Conservation (phyloP, 2,888 invertebrate species). For the Phyllotreta striolata region DNA sequence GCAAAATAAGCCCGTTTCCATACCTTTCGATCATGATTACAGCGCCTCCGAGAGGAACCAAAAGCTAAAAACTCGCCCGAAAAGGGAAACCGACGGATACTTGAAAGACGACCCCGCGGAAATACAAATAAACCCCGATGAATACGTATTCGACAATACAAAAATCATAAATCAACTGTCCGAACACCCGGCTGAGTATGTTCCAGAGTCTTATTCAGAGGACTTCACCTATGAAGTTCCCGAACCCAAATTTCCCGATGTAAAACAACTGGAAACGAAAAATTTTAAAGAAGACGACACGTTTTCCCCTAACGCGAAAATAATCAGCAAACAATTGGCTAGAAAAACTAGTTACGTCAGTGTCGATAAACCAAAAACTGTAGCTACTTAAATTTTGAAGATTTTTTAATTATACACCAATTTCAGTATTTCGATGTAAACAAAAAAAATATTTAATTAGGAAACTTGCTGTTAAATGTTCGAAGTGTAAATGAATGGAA, state of each 20-base stretch:
- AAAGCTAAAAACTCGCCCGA: slow-evolving; percentile 30
- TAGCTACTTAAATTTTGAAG: background rate
- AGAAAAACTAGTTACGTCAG: slow-evolving; percentile 42
- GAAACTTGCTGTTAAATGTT: background rate
- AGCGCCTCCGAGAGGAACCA: slow-evolving; percentile 50
- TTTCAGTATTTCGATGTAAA: too few relatives aligned
- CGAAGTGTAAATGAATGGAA: background rate
- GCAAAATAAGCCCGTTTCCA: slow-evolving; percentile 51
- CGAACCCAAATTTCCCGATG: slow-evolving; percentile 40
- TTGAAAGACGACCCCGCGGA: slow-evolving; percentile 18
- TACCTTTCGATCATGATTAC: slow-evolving; percentile 56
- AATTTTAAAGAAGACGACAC: slow-evolving; percentile 49
- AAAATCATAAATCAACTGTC: slow-evolving; percentile 20
- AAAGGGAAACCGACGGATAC: slow-evolving; percentile 25
- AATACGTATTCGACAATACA: slow-evolving; percentile 18
- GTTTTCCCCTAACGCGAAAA: slow-evolving; percentile 52
- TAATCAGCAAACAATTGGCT: slow-evolving; percentile 47
- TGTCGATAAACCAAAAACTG: slow-evolving; percentile 33
- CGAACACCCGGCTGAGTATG: slow-evolving; percentile 12
- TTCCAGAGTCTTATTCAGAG: slow-evolving; percentile 19
- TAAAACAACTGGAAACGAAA: slow-evolving; percentile 45
- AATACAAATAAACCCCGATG: slow-evolving; percentile 18
- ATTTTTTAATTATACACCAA: background rate
- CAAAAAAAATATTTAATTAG: slow-evolving; percentile 2
- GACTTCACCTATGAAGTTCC: slow-evolving; percentile 16